phyloP scores from a whole-genome alignment of 2,888 invertebrate genomes.

The Dromius quadrimaculatus region DNA sequence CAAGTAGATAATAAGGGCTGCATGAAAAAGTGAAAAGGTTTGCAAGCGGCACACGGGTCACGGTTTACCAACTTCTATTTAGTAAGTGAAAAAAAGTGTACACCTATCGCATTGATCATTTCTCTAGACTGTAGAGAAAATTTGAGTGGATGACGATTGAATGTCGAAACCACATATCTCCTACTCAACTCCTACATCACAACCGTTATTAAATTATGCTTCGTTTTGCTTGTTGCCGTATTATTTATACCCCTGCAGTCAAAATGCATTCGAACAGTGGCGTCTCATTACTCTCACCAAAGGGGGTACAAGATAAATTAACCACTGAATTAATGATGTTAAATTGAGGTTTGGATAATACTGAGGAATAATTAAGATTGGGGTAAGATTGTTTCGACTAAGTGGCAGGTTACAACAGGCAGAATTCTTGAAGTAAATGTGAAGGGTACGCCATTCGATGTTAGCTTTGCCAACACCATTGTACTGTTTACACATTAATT shows the following conservation, averaged over 20 bases:
- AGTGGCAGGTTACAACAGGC: neutral
- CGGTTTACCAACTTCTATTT: no score
- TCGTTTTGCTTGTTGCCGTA: constrained; percentile 6
- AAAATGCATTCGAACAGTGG: constrained; percentile 19
- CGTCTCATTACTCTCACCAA: constrained; percentile 11
- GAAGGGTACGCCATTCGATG: constrained; percentile 1
- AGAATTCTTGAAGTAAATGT: neutral
- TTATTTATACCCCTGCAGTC: constrained; percentile 28
- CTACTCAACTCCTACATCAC: constrained; percentile 2
- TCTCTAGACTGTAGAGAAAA: no score
- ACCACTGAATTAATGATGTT: constrained; percentile 32
- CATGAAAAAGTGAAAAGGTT: no score
- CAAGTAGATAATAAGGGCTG: no score
- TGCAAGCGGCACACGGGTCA: no score
- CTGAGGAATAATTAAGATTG: constrained; percentile 27
- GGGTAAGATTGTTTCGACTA: constrained; percentile 17
- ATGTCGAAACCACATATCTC: constrained; percentile 4
- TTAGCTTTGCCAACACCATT: constrained; percentile 24
- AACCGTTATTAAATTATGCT: neutral
- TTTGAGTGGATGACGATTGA: no score
- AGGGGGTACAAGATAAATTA: constrained; percentile 22
- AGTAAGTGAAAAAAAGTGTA: no score
- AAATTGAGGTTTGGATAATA: constrained; percentile 20
- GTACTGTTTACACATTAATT: constrained; percentile 20
- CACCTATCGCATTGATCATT: no score